Evolutionary conservation across 2,113 vertebrate species (phyloP).

Genomic region (Melanerpes formicivorus): DNA sequence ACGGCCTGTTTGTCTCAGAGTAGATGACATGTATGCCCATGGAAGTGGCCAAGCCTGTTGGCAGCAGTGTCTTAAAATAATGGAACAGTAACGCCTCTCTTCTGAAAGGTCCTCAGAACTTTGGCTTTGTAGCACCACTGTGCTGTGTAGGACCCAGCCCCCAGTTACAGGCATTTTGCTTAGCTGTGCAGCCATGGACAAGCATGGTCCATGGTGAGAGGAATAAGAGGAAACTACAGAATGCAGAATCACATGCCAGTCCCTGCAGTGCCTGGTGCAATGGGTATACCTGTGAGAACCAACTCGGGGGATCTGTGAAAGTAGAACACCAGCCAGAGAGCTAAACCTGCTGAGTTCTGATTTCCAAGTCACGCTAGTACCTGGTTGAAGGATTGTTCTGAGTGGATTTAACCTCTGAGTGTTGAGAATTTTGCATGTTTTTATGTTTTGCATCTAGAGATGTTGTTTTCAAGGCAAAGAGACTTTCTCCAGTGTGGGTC

Average conservation of each 20-base stretch:
- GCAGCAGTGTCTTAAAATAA: neutral
- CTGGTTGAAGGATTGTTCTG: neutral
- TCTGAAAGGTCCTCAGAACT: conserved; percentile 3
- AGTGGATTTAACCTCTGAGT: neutral
- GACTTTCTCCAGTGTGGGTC: neutral
- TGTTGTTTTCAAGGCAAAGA: neutral
- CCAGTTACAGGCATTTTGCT: neutral
- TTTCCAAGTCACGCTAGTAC: neutral
- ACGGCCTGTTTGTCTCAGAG: neutral
- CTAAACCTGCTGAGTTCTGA: neutral
- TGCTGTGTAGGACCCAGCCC: neutral
- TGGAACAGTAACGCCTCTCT: neutral
- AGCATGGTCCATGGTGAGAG: neutral
- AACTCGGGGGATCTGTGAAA: neutral
- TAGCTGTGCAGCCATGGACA: neutral
- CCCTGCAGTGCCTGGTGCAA: neutral
- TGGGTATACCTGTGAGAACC: neutral
- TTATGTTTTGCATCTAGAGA: neutral
- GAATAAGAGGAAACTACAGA: neutral
- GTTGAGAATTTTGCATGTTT: neutral
- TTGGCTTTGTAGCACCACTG: neutral
- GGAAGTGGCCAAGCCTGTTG: neutral
- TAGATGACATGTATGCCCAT: neutral
- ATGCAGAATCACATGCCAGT: neutral
- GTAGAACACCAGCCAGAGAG: neutral